Base-by-base conservation (phyloP, 2,888 invertebrate genomes). In the Ophion slaviceki region DNA sequence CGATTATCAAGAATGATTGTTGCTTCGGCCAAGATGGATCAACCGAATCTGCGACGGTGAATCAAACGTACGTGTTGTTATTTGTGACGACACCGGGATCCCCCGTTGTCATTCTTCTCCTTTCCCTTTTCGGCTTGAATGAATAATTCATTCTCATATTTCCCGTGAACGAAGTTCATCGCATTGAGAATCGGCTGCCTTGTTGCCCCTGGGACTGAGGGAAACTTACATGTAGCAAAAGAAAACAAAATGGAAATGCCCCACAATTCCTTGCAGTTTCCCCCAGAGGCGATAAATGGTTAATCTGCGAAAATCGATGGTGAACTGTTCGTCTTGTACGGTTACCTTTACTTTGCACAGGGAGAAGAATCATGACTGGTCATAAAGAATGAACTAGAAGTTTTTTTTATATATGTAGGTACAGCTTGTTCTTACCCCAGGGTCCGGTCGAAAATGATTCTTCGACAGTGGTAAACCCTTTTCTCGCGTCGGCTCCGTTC, bases 81-180 rank as follows among this genome's bases (percentile, higher is more conserved):
- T 75, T 74, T 45, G 28, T 62, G 62, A 62, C 75, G 10, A 28
- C 7, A 57, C 62, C 75, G n/a, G 32, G 64, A n/a, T 57, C 66
- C 28, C 57, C 53, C 57, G 57, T 67, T 68, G 77, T 57, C 67
- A 24, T 77, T 8, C 40, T 47, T 64, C 11, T 53, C 53, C 53
- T 53, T 32, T 10, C 11, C 45, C 61, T 47, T 61, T 64, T 28
- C n/a, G 53, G 53, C 64, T 80, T 2, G 53, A 28, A 71, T 72
- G 71, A 64, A 72, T 80, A n/a, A 80, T 72, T 62, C 62, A 80
- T 32, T 40, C 28, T 14, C 68, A 59, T 45, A 61, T n/a, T 47
- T 61, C n/a, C 47, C 24, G 28, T n/a, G n/a, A 68, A 45, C 28
- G 45, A 59, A 20, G 11, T 45, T 40, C 45, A 20, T 47, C 17